These are phyloP conservation scores for Exocentrus adspersus DNA, from an alignment of 2,888 invertebrate genomes.

Conservation along the genomic window DNA sequence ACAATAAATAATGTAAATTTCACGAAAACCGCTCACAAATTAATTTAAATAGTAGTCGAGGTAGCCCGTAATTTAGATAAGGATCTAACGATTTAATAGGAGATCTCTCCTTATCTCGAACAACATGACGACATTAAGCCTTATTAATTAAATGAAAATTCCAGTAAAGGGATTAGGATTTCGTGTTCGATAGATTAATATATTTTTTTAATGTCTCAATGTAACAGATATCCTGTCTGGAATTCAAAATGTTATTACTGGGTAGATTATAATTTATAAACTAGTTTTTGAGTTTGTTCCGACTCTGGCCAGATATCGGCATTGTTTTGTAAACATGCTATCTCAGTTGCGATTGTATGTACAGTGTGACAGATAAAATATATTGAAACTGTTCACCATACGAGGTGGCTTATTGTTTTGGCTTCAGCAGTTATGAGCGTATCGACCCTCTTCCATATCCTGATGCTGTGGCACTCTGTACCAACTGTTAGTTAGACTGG, in stretches of 20 bases:
- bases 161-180: background rate
- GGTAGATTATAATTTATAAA: background rate
- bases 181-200: background rate
- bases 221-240: background rate
- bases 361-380: no score
- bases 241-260: background rate
- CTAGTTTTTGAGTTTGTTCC: no score
- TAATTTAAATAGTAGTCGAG: constrained; percentile 16
- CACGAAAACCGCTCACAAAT: constrained; percentile 15
- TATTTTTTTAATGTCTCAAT: background rate
- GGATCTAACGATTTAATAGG: constrained; percentile 17
- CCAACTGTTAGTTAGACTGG: no score
- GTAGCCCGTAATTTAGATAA: constrained; percentile 20
- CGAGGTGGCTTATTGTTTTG: no score
- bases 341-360: no score
- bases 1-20: constrained; percentile 19
- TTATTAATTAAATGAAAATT: constrained; percentile 14
- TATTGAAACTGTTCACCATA: no score
- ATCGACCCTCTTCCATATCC: no score
- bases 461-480: no score
- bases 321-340: no score
- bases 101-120: constrained; percentile 6
- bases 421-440: no score
- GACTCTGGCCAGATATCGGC: no score
- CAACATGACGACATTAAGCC: background rate